Conservation (phyloP, 2,113 vertebrate species). For the Scopus umbretta region DNA sequence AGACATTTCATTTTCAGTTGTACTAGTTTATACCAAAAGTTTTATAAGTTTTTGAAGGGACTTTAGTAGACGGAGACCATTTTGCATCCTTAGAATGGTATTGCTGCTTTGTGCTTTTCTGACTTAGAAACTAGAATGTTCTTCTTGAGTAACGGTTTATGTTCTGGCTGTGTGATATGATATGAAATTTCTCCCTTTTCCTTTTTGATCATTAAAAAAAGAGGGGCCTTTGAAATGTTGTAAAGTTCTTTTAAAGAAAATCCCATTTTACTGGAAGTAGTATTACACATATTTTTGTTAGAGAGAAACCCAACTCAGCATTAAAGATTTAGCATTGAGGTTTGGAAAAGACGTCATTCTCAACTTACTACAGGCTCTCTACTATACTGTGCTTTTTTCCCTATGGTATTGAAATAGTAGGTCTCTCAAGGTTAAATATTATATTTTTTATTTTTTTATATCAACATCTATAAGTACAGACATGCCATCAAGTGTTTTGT, state of each 20-base stretch:
- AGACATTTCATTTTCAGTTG: not conserved
- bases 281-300: not conserved
- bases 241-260: not conserved
- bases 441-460: accelerated
- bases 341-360: not conserved
- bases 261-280: not conserved
- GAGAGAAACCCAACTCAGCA: not conserved
- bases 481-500: not conserved
- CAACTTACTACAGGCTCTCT: not conserved
- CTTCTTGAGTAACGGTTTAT: not conserved
- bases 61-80: not conserved
- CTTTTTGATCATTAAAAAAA: not conserved
- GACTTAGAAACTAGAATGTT: not conserved
- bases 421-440: not conserved
- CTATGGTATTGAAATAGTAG: not conserved
- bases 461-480: not conserved
- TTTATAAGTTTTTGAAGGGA: not conserved
- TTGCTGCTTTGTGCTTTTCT: not conserved
- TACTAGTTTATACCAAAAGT: not conserved
- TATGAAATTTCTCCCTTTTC: not conserved
- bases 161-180: not conserved
- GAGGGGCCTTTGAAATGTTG: not conserved
- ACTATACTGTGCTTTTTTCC: not conserved
- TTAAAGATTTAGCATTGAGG: not conserved
- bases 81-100: not conserved